phyloP scores from a whole-genome alignment of 1,140 invertebrate genomes.

The Drosophila pandora region DNA sequence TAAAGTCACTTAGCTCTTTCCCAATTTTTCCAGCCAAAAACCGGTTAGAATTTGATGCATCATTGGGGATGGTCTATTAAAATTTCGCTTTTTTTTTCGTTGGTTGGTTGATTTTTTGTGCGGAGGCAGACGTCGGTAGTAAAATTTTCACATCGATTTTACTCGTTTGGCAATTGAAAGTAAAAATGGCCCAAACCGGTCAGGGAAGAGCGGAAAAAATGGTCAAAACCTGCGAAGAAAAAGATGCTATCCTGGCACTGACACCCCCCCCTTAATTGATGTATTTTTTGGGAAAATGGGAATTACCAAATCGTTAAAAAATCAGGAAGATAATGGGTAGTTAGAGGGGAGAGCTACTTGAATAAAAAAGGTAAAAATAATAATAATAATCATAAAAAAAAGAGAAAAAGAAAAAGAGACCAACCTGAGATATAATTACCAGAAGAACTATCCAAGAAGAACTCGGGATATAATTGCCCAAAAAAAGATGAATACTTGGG shows the following conservation, averaged over 20 bases:
- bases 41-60: conserved; percentile 68
- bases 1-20: neutral
- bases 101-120: neutral
- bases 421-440: no score
- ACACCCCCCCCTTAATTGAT: neutral
- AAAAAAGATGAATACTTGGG: conserved; percentile 3
- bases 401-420: neutral
- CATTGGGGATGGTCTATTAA: conserved; percentile 42
- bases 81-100: conserved; percentile 70
- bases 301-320: conserved; percentile 18
- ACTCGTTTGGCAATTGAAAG: conserved; percentile 64
- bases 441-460: no score
- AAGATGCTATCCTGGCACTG: conserved; percentile 39
- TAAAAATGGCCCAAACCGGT: conserved; percentile 72
- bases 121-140: conserved; percentile 38
- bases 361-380: conserved; percentile 27
- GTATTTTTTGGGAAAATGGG: conserved; percentile 11
- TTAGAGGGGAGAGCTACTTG: neutral
- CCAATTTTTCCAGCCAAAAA: conserved; percentile 32
- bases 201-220: conserved; percentile 4
- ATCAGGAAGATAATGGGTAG: neutral
- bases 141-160: conserved; percentile 65
- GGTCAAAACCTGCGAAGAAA: conserved; percentile 11
- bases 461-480: conserved; percentile 16
- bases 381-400: conserved; percentile 15